A percentile compares a stretch with the other conserved stretches of the same genome.
Conservation (phyloP, 2,797 vertebrate species). For the Zalophus californianus region DNA sequence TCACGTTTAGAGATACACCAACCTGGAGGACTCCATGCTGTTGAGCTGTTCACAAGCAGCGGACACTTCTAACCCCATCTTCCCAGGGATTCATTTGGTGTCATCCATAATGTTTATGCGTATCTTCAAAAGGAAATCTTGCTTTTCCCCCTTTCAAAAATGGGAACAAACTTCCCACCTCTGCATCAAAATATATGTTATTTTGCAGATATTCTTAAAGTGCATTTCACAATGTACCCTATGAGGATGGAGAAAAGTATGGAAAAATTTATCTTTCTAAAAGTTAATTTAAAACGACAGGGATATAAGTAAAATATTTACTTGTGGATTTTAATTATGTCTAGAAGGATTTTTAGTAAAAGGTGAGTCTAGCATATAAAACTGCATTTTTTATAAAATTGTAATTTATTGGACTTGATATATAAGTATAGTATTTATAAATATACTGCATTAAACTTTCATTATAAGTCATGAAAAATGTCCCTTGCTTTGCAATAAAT, state of each 20-base stretch:
- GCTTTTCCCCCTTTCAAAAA: neutral
- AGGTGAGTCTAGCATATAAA: neutral
- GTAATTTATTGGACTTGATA: constrained; percentile 21
- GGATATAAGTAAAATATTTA: neutral
- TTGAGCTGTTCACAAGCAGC: constrained; percentile 89
- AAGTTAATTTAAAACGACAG: neutral
- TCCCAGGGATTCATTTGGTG: constrained; percentile 65
- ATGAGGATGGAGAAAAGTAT: neutral
- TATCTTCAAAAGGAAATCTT: neutral
- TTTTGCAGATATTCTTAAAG: neutral
- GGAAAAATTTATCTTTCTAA: neutral
- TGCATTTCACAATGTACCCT: neutral
- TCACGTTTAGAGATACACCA: constrained; percentile 90
- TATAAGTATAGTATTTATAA: neutral
- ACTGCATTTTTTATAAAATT: constrained; percentile 7
- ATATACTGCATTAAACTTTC: neutral
- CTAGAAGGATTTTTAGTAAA: constrained; percentile 24
- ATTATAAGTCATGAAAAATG: neutral
- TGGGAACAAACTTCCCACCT: neutral
- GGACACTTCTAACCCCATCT: constrained; percentile 76
- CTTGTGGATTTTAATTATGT: constrained; percentile 27
- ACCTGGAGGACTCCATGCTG: constrained; percentile 92
- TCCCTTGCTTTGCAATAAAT: constrained; percentile 13
- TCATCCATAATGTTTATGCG: constrained; percentile 32
- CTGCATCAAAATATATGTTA: neutral